Evolutionary conservation across 2,113 vertebrate genomes (phyloP), one percentile per base, ranked within the genome.

Genomic region (Hemibagrus wyckioides): DNA sequence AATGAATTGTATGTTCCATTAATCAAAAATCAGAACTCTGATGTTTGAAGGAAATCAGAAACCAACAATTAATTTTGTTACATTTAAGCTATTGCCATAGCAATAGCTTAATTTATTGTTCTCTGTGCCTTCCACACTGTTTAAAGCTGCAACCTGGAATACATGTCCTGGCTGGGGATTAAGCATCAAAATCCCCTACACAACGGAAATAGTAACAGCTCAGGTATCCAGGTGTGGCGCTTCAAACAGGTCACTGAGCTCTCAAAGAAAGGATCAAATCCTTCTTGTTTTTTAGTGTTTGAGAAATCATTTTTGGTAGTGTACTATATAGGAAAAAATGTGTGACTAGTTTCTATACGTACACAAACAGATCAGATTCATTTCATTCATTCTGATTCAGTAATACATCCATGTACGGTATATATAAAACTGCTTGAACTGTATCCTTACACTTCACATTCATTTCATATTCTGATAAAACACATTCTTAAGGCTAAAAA

Each of bases 131-230:
- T 69, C 69, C 73, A 28, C 7, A 77, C 91, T 84, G 92, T 93
- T 87, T 92, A 93, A 90, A 90, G 87, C 76, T 4, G 2, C 76
- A 88, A 89, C 94, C 94, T 91, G 89, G 92, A 94, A 94, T 93
- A 93, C 91, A 89, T 93, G 92, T 92, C 91, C 93, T 59, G 54
- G 83, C 10, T 85, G 67, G 56, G 91, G 95, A 95, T 95, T 94
- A 94, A 85, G 76, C 19, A 17, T 83, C 83, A 54, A 92, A 92
- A 95, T 94, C 94, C 91, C 88, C 93, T 92, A 95, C 77, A 88
- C 88, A 90, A 93, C 6, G 88, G 92, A 94, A 92, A 88, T n/a
- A 2, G 77, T 3, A 54, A 76, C 56, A 21, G 77, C 85, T 41
- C 65, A 48, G 80, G 69, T 77, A 88, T 89, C 39, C 17, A 28